These are phyloP conservation scores for Myotis findleyi DNA, from an alignment of 2,797 vertebrate genomes.

Conservation along the genomic window DNA sequence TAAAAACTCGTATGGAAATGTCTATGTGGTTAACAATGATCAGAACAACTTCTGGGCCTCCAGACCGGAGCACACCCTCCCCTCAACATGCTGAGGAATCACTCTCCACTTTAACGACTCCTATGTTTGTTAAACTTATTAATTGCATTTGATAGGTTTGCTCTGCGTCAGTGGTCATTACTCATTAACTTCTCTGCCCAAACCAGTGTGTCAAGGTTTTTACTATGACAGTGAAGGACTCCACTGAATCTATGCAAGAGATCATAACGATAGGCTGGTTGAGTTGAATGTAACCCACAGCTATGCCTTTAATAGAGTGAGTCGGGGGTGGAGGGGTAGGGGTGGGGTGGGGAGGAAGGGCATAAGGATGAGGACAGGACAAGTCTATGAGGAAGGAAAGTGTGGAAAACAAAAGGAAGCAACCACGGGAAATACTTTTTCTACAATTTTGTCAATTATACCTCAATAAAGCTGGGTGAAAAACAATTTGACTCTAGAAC, in stretches of 20 bases:
- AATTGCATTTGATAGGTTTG: constrained; percentile 59
- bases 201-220: constrained; percentile 68
- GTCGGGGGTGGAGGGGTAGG: no score
- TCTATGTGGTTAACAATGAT: background rate
- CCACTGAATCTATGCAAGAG: background rate
- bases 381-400: background rate
- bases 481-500: background rate
- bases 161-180: constrained; percentile 68
- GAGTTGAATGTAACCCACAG: background rate
- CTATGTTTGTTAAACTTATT: constrained; percentile 62
- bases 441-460: background rate
- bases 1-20: background rate
- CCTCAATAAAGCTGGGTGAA: background rate
- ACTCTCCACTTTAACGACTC: background rate
- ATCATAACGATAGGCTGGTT: background rate
- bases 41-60: background rate
- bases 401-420: constrained; percentile 25
- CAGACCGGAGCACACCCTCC: background rate
- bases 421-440: background rate
- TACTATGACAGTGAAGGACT: constrained; percentile 35
- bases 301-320: background rate
- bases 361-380: background rate
- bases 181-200: constrained; percentile 75
- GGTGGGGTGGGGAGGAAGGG: background rate
- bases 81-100: background rate